Conservation (phyloP, 2,888 invertebrate species). For the Erebia epiphron region DNA sequence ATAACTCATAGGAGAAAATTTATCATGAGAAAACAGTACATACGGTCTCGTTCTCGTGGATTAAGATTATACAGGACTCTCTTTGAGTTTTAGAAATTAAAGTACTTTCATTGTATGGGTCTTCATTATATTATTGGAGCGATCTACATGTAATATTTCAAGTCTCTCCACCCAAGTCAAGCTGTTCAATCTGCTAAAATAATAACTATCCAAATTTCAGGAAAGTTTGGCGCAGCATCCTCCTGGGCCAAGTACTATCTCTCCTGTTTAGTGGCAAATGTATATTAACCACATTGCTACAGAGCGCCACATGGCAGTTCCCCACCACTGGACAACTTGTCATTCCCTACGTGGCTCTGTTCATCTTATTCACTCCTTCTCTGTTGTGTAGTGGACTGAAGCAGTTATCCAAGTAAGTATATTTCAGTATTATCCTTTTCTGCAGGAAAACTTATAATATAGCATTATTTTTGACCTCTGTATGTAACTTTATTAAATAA, state of each 20-base stretch:
- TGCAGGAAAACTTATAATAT: too few relatives aligned
- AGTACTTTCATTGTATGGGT: too few relatives aligned
- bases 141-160: too few relatives aligned
- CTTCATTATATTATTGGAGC: too few relatives aligned
- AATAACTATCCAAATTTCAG: conserved; percentile 62
- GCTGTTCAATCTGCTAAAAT: neutral
- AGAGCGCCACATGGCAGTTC: conserved; percentile 86
- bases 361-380: conserved; percentile 89
- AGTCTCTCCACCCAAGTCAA: too few relatives aligned
- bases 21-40: too few relatives aligned
- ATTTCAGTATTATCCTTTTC: neutral
- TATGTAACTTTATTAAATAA: too few relatives aligned
- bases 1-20: too few relatives aligned
- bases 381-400: conserved; percentile 88
- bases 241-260: conserved; percentile 89
- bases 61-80: too few relatives aligned
- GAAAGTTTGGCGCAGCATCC: conserved; percentile 88
- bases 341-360: conserved; percentile 89
- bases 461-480: too few relatives aligned
- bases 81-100: too few relatives aligned
- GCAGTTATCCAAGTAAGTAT: conserved; percentile 84
- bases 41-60: too few relatives aligned
- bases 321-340: conserved; percentile 92
- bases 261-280: conserved; percentile 90
- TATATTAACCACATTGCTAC: conserved; percentile 87